Percentiles rank a stretch among this genome's conserved stretches.
These are phyloP conservation scores for Cephus pulcher DNA, from an alignment of 2,888 invertebrate species.

Conservation along the genomic window DNA sequence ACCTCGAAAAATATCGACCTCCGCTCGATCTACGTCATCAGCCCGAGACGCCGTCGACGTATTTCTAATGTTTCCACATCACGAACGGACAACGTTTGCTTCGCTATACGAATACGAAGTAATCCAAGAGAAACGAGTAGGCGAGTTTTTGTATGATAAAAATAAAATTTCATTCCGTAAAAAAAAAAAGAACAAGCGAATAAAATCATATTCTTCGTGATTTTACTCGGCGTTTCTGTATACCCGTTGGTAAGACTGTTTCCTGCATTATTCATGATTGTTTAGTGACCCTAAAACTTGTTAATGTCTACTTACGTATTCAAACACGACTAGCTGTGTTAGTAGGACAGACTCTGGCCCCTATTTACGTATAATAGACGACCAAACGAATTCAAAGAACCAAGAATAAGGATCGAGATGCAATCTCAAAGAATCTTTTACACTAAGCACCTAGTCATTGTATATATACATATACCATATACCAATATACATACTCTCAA, in stretches of 20 bases:
- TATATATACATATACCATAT: not conserved
- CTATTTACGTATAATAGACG: not conserved
- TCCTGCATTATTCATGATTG: conserved; percentile 23
- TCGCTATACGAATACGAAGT: not conserved
- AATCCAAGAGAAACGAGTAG: not conserved
- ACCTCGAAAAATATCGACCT: not conserved
- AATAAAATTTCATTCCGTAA: not conserved
- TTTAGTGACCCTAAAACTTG: conserved; percentile 24
- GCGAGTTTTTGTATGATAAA: not conserved
- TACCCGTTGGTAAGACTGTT: conserved; percentile 4
- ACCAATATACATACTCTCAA: too few species aligned
- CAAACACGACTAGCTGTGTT: conserved; percentile 20
- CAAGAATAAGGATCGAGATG: not conserved
- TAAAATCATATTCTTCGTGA: not conserved
- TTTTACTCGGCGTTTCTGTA: not conserved
- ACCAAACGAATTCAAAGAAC: not conserved
- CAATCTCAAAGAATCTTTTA: not conserved
- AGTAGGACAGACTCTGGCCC: conserved; percentile 18
- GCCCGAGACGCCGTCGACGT: not conserved
- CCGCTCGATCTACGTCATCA: not conserved
- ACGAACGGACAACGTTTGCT: not conserved
- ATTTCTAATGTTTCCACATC: not conserved
- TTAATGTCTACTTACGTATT: conserved; percentile 23
- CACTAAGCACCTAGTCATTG: not conserved
- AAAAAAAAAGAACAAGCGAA: not conserved